Percentiles rank a stretch among this genome's conserved stretches.
Evolutionary conservation across 2,888 invertebrate genomes (phyloP).

Genomic region (Dryococelus australis): DNA sequence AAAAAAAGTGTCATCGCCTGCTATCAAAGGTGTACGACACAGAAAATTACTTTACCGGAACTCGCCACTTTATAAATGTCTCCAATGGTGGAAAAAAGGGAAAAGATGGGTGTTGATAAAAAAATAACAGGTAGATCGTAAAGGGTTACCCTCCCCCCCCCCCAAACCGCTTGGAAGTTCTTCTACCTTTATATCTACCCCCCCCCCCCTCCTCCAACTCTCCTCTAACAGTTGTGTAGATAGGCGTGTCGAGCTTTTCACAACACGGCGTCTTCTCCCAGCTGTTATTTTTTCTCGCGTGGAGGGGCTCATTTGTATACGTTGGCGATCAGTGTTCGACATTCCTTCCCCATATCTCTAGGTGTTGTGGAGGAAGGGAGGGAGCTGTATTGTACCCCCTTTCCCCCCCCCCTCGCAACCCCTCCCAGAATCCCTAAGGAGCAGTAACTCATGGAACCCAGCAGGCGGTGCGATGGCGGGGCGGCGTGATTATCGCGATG

Average conservation of each 20-base stretch:
- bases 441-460: not conserved
- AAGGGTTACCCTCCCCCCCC: not conserved
- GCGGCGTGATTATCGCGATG: slow-evolving; percentile 8
- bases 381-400: too few species aligned
- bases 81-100: not conserved
- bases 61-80: slow-evolving; percentile 16
- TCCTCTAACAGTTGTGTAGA: not conserved
- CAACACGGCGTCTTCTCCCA: not conserved
- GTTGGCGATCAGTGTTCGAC: not conserved
- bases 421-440: too few species aligned
- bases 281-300: not conserved
- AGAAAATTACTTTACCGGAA: slow-evolving; percentile 2
- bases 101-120: not conserved
- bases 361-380: not conserved
- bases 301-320: not conserved
- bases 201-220: not conserved
- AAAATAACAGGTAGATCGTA: not conserved
- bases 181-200: not conserved
- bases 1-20: slow-evolving; percentile 16
- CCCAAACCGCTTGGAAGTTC: not conserved
- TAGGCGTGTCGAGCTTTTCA: not conserved
- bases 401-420: too few species aligned
- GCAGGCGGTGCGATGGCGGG: not conserved
- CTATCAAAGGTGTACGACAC: not conserved
- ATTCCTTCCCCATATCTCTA: not conserved